phyloP scores from a whole-genome alignment of 2,113 vertebrate species.

The Corythornis madagascariensis region DNA sequence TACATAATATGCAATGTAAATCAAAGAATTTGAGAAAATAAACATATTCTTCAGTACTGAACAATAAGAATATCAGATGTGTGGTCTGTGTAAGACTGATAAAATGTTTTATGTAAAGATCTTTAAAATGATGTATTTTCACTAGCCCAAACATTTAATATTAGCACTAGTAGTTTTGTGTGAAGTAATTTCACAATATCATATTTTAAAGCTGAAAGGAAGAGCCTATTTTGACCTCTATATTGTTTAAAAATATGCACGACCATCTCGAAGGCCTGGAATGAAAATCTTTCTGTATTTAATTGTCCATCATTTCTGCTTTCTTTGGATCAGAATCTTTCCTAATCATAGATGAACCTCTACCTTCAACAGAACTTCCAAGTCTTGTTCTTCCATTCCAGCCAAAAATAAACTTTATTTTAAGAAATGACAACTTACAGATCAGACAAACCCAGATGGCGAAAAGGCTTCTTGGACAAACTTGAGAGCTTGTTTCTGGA shows the following conservation, averaged over 20 bases:
- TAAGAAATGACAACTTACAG: slow-evolving; percentile 86
- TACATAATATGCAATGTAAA: not conserved
- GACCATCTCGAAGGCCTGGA: not conserved
- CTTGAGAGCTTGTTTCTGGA: slow-evolving; percentile 94
- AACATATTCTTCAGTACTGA: not conserved
- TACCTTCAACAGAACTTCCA: not conserved
- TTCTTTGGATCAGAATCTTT: not conserved
- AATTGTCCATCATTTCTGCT: not conserved
- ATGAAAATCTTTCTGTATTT: not conserved
- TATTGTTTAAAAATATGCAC: not conserved
- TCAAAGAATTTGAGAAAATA: not conserved
- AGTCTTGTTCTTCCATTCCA: not conserved
- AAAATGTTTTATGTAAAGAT: not conserved
- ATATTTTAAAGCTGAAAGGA: not conserved
- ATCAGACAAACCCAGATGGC: slow-evolving; percentile 89
- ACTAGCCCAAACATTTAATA: not conserved
- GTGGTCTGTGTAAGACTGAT: not conserved
- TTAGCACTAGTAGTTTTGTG: not conserved
- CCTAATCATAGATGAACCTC: not conserved
- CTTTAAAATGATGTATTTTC: not conserved
- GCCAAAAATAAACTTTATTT: slow-evolving; percentile 27
- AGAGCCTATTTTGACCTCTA: not conserved
- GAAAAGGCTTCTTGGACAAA: slow-evolving; percentile 92
- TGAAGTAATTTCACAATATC: not conserved
- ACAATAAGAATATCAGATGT: not conserved